These are phyloP conservation scores for Catharus ustulatus DNA, from an alignment of 2,797 vertebrate species.

Conservation along the genomic window DNA sequence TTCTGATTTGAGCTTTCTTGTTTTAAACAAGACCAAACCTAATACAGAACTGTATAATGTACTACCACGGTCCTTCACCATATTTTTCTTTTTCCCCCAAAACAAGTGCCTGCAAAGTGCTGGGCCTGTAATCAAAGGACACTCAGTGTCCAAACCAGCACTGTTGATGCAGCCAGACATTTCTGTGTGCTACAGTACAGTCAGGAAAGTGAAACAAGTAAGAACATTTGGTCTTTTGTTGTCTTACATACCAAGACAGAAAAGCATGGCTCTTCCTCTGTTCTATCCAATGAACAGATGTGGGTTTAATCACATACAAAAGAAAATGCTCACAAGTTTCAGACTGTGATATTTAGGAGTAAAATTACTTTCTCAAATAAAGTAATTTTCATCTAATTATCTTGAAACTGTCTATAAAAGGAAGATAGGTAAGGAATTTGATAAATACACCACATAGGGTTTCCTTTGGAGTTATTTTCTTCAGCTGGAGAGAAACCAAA, in stretches of 20 bases:
- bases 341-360: background rate
- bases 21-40: slow-evolving; percentile 31
- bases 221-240: slow-evolving; percentile 23
- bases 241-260: background rate
- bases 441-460: background rate
- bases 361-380: background rate
- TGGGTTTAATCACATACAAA: background rate
- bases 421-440: background rate
- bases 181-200: background rate
- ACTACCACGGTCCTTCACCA: background rate
- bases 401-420: background rate
- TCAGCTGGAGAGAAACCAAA: background rate
- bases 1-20: slow-evolving; percentile 16
- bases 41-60: background rate
- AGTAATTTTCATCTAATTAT: background rate
- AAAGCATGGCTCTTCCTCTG: background rate
- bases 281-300: background rate
- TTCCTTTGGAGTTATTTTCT: background rate
- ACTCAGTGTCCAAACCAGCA: background rate
- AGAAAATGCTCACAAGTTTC: background rate
- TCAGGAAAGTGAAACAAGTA: background rate
- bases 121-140: background rate
- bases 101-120: background rate
- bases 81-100: background rate
- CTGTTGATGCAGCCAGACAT: background rate